Evolutionary conservation across 2,797 vertebrate species (phyloP).

Genomic region (Trematomus bernacchii): DNA sequence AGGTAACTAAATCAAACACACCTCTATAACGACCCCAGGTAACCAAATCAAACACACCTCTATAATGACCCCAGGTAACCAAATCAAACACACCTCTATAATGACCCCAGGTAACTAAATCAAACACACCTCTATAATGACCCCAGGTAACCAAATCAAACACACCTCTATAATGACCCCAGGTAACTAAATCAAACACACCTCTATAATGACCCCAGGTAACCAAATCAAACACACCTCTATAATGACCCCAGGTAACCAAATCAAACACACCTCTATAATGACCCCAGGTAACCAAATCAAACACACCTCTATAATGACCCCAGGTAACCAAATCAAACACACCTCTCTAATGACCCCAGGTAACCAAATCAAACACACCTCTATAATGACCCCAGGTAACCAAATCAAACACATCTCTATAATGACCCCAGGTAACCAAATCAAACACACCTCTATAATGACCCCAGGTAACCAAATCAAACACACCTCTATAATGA

Average conservation of each 20-base stretch:
- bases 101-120: conserved; percentile 86
- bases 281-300: conserved; percentile 86
- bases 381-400: conserved; percentile 89
- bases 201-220: conserved; percentile 89
- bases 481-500: conserved; percentile 85
- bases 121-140: conserved; percentile 85
- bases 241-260: conserved; percentile 89
- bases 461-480: conserved; percentile 86
- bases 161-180: conserved; percentile 86
- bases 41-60: conserved; percentile 70
- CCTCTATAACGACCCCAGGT: conserved; percentile 89
- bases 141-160: conserved; percentile 81
- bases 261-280: conserved; percentile 80
- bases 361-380: conserved; percentile 84
- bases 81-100: conserved; percentile 80
- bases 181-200: conserved; percentile 84
- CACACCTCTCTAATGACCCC: conserved; percentile 86
- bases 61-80: conserved; percentile 89
- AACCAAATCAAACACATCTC: conserved; percentile 70
- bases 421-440: conserved; percentile 89
- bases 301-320: conserved; percentile 85
- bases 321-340: conserved; percentile 81
- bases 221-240: conserved; percentile 65
- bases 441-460: conserved; percentile 78
- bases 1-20: conserved; percentile 84